Conservation (phyloP, 2,113 vertebrate species). For the Phylloscopus whistleri region DNA sequence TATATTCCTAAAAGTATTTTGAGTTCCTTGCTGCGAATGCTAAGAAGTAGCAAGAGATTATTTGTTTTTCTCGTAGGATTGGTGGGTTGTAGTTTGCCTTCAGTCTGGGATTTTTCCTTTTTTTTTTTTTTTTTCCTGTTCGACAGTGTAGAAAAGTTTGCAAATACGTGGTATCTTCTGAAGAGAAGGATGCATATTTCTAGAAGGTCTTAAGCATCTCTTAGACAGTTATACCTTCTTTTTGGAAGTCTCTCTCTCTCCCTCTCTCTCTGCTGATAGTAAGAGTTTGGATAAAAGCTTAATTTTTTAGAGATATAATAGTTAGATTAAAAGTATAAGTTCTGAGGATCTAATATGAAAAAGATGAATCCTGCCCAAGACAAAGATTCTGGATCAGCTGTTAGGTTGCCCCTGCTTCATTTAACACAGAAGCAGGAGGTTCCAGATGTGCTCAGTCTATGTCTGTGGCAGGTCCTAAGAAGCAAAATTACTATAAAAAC, state of each 20-base stretch:
- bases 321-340: not conserved
- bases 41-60: not conserved
- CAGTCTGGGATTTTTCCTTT: accelerated
- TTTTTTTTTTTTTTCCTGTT: not conserved
- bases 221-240: not conserved
- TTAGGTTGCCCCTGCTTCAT: not conserved
- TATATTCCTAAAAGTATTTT: not conserved
- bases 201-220: not conserved
- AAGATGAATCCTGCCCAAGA: not conserved
- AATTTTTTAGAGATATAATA: not conserved
- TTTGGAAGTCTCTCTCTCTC: not conserved
- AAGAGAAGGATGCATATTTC: not conserved
- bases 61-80: not conserved
- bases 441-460: not conserved
- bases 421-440: not conserved
- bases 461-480: not conserved
- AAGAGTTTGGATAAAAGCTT: not conserved
- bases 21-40: not conserved
- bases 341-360: not conserved
- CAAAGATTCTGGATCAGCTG: not conserved
- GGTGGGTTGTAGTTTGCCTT: not conserved
- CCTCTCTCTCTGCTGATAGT: not conserved
- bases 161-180: not conserved
- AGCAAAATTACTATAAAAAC: not conserved
- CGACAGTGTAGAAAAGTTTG: not conserved